A percentile compares a stretch with the other conserved stretches of the same genome.
These are phyloP conservation scores for Lutjanus erythropterus DNA, from an alignment of 2,113 vertebrate species.

Conservation along the genomic window DNA sequence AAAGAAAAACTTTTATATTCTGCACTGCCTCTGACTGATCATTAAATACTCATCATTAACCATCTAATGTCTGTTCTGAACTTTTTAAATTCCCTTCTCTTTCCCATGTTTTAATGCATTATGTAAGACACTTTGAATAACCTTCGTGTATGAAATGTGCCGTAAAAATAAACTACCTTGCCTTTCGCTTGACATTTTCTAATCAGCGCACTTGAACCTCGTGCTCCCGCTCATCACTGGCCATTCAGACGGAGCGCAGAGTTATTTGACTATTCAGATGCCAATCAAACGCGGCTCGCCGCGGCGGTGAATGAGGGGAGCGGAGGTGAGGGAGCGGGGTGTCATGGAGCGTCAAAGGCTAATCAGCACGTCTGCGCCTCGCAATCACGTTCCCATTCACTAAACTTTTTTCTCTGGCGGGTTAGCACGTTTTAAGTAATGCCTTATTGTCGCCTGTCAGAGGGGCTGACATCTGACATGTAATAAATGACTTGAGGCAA, in stretches of 20 bases:
- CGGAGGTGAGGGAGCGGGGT: slow-evolving; percentile 41
- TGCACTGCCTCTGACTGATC: not conserved
- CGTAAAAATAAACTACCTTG: not conserved
- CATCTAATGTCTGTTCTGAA: not conserved
- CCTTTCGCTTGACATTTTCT: slow-evolving; percentile 53
- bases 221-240: slow-evolving; percentile 67
- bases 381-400: slow-evolving; percentile 82
- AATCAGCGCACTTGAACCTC: slow-evolving; percentile 65
- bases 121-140: not conserved
- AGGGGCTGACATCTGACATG: slow-evolving; percentile 53
- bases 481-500: slow-evolving; percentile 29
- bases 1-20: not conserved
- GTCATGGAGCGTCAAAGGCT: slow-evolving; percentile 61
- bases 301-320: slow-evolving; percentile 5
- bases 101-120: not conserved
- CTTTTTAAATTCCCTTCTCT: not conserved
- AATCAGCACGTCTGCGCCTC: slow-evolving; percentile 73
- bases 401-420: slow-evolving; percentile 25
- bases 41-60: not conserved
- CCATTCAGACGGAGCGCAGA: slow-evolving; percentile 58
- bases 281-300: slow-evolving; percentile 55
- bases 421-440: slow-evolving; percentile 54
- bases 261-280: slow-evolving; percentile 62
- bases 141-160: not conserved
- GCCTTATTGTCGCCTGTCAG: slow-evolving; percentile 52